A percentile compares a stretch with the other conserved stretches of the same genome.
These are phyloP conservation scores for Grallaria varia DNA, from an alignment of 2,113 vertebrate genomes.

Conservation along the genomic window DNA sequence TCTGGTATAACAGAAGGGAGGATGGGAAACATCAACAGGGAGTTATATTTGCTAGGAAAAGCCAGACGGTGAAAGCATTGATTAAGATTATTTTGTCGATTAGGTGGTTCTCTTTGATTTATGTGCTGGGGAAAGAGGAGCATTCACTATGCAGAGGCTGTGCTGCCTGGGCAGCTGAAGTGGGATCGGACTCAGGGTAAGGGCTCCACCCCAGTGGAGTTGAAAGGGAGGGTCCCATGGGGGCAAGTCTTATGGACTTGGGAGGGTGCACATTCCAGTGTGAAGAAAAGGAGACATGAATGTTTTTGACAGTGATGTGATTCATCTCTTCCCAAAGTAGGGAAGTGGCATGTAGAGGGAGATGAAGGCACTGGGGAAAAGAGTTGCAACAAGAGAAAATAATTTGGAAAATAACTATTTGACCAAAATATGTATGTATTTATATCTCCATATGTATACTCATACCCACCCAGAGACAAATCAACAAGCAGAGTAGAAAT, in stretches of 20 bases:
- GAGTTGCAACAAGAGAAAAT: neutral
- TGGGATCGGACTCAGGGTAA: neutral
- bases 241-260: neutral
- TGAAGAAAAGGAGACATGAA: neutral
- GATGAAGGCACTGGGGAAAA: neutral
- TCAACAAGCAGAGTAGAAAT: neutral
- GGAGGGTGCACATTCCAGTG: neutral
- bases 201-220: neutral
- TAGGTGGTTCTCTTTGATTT: slow-evolving; percentile 71
- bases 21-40: slow-evolving; percentile 76
- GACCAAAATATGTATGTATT: neutral
- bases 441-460: neutral
- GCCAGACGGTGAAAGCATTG: slow-evolving; percentile 79
- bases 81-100: slow-evolving; percentile 80
- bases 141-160: neutral
- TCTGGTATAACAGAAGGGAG: slow-evolving; percentile 80
- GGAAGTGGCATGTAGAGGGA: neutral
- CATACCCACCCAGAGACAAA: neutral
- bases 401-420: neutral
- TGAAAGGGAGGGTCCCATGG: neutral
- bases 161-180: neutral
- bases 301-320: neutral
- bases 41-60: slow-evolving; percentile 74
- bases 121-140: slow-evolving; percentile 38
- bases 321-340: neutral